phyloP scores from a whole-genome alignment of 2,888 invertebrate species.

The Lissocephala sabroskyi region DNA sequence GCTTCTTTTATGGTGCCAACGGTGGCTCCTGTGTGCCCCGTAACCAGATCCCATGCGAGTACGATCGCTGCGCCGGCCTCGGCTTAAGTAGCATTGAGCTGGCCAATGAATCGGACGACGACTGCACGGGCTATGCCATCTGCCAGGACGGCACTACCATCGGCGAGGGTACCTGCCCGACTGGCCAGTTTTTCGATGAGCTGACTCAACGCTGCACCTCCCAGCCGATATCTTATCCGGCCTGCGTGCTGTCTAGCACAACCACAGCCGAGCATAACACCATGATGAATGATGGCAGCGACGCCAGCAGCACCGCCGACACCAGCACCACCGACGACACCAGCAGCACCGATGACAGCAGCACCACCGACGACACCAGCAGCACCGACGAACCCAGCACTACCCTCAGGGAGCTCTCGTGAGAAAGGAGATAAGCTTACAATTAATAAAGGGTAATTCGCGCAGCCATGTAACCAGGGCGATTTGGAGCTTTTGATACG shows the following conservation, averaged over 20 bases:
- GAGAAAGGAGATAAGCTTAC: too few relatives aligned
- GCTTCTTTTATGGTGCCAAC: constrained; percentile 46
- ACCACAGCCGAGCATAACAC: too few relatives aligned
- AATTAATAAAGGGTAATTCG: too few relatives aligned
- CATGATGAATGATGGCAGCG: too few relatives aligned
- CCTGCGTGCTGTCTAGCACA: constrained; percentile 39
- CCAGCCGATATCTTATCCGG: constrained; percentile 42
- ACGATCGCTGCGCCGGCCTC: constrained; percentile 57
- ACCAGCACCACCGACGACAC: too few relatives aligned
- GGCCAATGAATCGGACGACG: constrained; percentile 57
- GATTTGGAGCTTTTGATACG: too few relatives aligned
- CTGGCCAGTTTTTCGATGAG: constrained; percentile 57
- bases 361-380: too few relatives aligned
- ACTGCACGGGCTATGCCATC: constrained; percentile 53
- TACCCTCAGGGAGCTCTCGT: too few relatives aligned
- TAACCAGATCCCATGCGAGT: constrained; percentile 37
- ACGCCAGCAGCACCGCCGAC: too few relatives aligned
- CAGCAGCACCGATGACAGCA: too few relatives aligned
- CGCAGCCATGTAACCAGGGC: too few relatives aligned
- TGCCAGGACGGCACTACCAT: constrained; percentile 60
- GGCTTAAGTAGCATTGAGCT: constrained; percentile 51
- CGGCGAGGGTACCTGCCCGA: constrained; percentile 49
- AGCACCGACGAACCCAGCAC: too few relatives aligned
- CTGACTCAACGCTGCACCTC: constrained; percentile 54
- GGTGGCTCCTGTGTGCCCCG: constrained; percentile 61